Base-by-base conservation (phyloP, 2,888 invertebrate genomes). In the Cheilosia scutellata region DNA sequence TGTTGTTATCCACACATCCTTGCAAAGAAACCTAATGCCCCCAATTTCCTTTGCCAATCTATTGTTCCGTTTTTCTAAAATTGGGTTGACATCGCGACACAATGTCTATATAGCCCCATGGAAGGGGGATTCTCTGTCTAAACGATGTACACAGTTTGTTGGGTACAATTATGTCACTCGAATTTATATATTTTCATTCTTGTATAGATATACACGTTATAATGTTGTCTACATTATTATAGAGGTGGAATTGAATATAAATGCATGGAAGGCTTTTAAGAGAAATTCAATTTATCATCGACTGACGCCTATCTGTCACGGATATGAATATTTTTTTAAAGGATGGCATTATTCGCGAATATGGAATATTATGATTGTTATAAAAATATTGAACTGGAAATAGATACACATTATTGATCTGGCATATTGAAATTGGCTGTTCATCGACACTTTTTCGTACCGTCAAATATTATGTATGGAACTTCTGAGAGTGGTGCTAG, bases 71-170 rank as follows among this genome's bases (percentile, higher is more conserved):
- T 76, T 37, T 68, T 65, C 33, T 49, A 65, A 80, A 84, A 80
- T 71, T 80, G 25, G 70, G 84, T 80, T 80, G 75, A 80, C 80
- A 84, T 79, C 75, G 49, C 68, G 80, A 70, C 79, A 80, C 80
- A 79, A 84, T 68, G 79, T 79, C 83, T 84, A 25, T 37, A 31
- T 4, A 31, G 31, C 42, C 16, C 27, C 9, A 25, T 9, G 27
- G 20, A n/a, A 11, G 7, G 7, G 9, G 33, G 37, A 11, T 20
- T 20, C 20, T 20, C 11, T 20, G 16, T 44, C 7, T 13, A 2
- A 20, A 13, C 25, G 42, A 44, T 37, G 25, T 33, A 29, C 51
- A 51, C 13, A 25, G 20, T 40, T 57, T 58, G 53, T 62, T 51
- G 5, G 53, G 62, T 55, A 63, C 53, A 74, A 63, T 74, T 47